phyloP scores from a whole-genome alignment of 2,797 vertebrate genomes.

The Hippopotamyrus pictus region DNA sequence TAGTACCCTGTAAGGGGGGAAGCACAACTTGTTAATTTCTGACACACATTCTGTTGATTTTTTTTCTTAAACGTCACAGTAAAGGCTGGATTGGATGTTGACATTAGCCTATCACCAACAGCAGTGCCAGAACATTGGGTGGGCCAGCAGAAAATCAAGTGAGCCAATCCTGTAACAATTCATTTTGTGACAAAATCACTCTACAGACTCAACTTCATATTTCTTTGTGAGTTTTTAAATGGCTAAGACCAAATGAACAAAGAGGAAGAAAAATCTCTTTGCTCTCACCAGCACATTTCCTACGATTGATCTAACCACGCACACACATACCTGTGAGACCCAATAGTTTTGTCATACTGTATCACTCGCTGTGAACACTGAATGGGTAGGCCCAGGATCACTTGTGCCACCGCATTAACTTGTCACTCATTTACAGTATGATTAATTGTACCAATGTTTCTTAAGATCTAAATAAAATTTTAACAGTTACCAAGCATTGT shows the following conservation, averaged over 20 bases:
- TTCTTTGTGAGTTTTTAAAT: neutral
- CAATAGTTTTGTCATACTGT: neutral
- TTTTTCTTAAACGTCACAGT: neutral
- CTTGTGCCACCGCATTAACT: neutral
- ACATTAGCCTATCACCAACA: neutral
- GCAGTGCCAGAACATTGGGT: neutral
- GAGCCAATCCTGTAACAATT: neutral
- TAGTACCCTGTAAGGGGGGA: neutral
- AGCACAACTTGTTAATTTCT: neutral
- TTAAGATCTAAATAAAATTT: neutral
- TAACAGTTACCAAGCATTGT: neutral
- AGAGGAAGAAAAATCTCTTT: neutral
- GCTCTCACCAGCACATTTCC: neutral
- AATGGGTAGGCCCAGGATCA: neutral
- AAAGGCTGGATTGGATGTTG: neutral
- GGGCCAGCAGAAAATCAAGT: neutral
- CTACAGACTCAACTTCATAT: neutral
- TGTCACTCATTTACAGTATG: neutral
- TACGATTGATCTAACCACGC: neutral
- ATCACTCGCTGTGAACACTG: neutral
- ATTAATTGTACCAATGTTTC: neutral
- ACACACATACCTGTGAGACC: neutral
- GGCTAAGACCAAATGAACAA: neutral
- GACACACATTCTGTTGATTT: neutral
- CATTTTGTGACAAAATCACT: neutral